These are phyloP conservation scores for Rutpela maculata DNA, from an alignment of 2,888 invertebrate species.

Conservation along the genomic window DNA sequence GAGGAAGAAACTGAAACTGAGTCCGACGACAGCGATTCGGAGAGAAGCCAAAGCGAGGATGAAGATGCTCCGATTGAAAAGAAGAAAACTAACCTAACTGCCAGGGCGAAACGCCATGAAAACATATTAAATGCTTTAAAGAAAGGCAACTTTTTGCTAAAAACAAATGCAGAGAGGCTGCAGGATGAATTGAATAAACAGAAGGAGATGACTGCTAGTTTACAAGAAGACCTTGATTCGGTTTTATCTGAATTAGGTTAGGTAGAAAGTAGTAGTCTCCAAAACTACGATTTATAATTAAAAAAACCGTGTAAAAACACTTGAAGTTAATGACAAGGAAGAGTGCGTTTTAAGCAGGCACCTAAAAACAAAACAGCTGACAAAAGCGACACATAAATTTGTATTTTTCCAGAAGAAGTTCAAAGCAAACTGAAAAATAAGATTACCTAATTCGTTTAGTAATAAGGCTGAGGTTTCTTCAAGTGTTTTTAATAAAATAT, in stretches of 20 bases:
- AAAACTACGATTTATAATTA: neutral
- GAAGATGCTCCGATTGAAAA: constrained; percentile 82
- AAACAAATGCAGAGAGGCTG: constrained; percentile 90
- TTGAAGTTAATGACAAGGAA: constrained; percentile 11
- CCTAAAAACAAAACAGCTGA: neutral
- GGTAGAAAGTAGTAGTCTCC: constrained; percentile 43
- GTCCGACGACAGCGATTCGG: constrained; percentile 81
- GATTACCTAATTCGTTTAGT: neutral
- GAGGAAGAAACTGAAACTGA: constrained; percentile 81
- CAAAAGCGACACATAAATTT: neutral
- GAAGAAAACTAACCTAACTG: constrained; percentile 81
- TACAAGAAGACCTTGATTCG: constrained; percentile 91
- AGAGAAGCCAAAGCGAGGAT: constrained; percentile 75
- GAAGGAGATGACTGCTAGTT: constrained; percentile 84
- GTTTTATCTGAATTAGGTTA: constrained; percentile 90
- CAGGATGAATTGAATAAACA: constrained; percentile 91
- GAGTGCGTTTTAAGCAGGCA: constrained; percentile 7
- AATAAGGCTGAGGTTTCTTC: neutral
- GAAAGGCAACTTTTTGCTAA: constrained; percentile 91
- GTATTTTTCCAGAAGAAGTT: neutral
- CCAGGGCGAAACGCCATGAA: constrained; percentile 85
- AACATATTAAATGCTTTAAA: constrained; percentile 86
- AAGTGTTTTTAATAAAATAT: constrained; percentile 24
- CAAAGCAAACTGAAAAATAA: neutral
- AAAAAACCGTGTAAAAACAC: constrained; percentile 19